A percentile compares a stretch with the other conserved stretches of the same genome.
phyloP scores from a whole-genome alignment of 2,888 invertebrate genomes.

The Caenorhabditis doughertyi region DNA sequence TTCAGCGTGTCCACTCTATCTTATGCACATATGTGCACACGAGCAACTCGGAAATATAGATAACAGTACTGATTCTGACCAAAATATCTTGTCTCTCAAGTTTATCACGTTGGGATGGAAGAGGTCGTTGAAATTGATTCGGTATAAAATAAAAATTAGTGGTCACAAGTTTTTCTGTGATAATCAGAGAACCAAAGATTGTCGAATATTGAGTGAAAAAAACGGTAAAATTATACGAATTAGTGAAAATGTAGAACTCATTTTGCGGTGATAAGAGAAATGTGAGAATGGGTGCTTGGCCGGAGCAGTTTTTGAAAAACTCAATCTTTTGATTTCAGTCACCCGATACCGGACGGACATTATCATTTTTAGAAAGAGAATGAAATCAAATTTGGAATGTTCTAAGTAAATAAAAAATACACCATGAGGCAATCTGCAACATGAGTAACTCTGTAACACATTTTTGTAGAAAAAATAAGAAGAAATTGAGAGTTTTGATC shows the following conservation, averaged over 20 bases:
- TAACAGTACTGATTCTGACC: slow-evolving; percentile 27
- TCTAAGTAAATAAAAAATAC: slow-evolving; percentile 16
- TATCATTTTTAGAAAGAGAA: slow-evolving; percentile 17
- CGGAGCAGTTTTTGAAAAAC: slow-evolving; percentile 33
- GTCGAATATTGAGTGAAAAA: background rate
- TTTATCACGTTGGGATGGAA: slow-evolving; percentile 39
- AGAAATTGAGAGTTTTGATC: background rate
- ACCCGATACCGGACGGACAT: slow-evolving; percentile 30
- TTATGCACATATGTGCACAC: slow-evolving; percentile 48
- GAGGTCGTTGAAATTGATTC: slow-evolving; percentile 12
- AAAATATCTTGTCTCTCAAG: slow-evolving; percentile 48
- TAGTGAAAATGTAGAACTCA: slow-evolving; percentile 30
- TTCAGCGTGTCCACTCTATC: slow-evolving; percentile 36
- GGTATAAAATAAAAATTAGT: slow-evolving; percentile 44
- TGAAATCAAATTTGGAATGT: slow-evolving; percentile 28
- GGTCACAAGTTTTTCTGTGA: slow-evolving; percentile 37
- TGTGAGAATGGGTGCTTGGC: slow-evolving; percentile 4
- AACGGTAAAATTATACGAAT: slow-evolving; percentile 41
- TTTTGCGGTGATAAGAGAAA: slow-evolving; percentile 4
- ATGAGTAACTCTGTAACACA: background rate
- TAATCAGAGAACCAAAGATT: slow-evolving; percentile 39
- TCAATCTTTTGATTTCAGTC: slow-evolving; percentile 55
- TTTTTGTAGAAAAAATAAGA: background rate
- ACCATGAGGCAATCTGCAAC: background rate
- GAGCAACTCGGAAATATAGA: slow-evolving; percentile 44